These are phyloP conservation scores for Ichneumon xanthorius DNA, from an alignment of 2,888 invertebrate genomes.

Conservation along the genomic window DNA sequence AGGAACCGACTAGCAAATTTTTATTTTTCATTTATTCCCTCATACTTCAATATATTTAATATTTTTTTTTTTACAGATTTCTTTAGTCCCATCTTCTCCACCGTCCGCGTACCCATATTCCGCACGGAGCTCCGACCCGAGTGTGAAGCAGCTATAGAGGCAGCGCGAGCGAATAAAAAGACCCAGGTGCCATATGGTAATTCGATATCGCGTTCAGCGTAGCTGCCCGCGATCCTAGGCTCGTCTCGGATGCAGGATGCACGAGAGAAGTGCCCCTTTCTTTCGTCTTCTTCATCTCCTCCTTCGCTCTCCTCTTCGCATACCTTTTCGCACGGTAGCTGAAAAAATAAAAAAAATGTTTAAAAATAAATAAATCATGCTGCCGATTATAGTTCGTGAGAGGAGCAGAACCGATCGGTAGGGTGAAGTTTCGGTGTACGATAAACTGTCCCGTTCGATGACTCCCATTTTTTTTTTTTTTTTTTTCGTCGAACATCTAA, in stretches of 20 bases:
- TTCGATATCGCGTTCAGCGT: conserved; percentile 74
- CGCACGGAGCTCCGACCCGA: not conserved
- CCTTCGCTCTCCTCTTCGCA: conserved; percentile 33
- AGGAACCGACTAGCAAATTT: no score
- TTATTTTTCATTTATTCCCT: not conserved
- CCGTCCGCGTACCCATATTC: not conserved
- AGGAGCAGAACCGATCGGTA: conserved; percentile 2
- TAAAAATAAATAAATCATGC: conserved; percentile 35
- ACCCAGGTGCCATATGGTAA: conserved; percentile 73
- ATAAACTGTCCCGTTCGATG: conserved; percentile 52
- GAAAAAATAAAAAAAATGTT: conserved; percentile 40
- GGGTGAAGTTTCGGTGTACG: conserved; percentile 48
- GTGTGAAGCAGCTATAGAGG: conserved; percentile 13
- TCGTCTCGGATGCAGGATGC: conserved; percentile 54
- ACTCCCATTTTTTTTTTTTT: conserved; percentile 38
- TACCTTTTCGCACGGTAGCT: conserved; percentile 75
- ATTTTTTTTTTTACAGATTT: not conserved
- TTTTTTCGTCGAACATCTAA: not conserved
- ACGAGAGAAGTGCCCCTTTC: conserved; percentile 29
- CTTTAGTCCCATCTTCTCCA: not conserved
- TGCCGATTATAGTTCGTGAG: conserved; percentile 58
- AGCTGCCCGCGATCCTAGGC: conserved; percentile 63
- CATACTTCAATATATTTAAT: not conserved
- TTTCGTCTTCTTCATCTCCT: conserved; percentile 48
- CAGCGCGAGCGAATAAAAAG: conserved; percentile 51